A percentile compares a stretch with the other conserved stretches of the same genome.
phyloP scores from a whole-genome alignment of 2,113 vertebrate species.

The Heliornis fulica region DNA sequence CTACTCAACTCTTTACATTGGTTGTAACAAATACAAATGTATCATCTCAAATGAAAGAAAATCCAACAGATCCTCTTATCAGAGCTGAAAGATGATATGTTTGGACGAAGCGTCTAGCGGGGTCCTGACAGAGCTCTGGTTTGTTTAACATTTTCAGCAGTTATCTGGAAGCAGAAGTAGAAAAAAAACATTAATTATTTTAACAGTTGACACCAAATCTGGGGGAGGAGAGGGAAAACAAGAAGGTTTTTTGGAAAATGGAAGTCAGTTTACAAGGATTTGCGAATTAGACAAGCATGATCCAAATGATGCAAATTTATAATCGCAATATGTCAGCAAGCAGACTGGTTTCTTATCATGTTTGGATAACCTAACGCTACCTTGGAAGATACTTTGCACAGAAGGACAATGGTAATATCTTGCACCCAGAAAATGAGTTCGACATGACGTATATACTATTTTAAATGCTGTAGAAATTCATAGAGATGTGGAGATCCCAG shows the following conservation, averaged over 20 bases:
- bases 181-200: slow-evolving; percentile 23
- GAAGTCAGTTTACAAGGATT: background rate
- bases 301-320: background rate
- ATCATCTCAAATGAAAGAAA: background rate
- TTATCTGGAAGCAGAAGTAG: slow-evolving; percentile 31
- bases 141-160: slow-evolving; percentile 39
- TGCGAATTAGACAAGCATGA: background rate
- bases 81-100: slow-evolving; percentile 6
- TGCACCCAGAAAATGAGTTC: background rate
- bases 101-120: background rate
- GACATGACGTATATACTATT: background rate
- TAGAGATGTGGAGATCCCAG: background rate
- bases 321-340: background rate
- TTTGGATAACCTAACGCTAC: background rate
- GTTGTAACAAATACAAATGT: background rate
- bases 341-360: background rate
- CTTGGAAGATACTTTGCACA: background rate
- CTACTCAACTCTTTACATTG: background rate
- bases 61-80: slow-evolving; percentile 30
- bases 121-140: background rate
- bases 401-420: background rate
- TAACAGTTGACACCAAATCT: background rate
- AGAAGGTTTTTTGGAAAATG: background rate
- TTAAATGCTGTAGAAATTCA: slow-evolving; percentile 17
- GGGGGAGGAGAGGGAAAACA: background rate